phyloP scores from a whole-genome alignment of 2,797 vertebrate species.

The Glossophaga mutica region DNA sequence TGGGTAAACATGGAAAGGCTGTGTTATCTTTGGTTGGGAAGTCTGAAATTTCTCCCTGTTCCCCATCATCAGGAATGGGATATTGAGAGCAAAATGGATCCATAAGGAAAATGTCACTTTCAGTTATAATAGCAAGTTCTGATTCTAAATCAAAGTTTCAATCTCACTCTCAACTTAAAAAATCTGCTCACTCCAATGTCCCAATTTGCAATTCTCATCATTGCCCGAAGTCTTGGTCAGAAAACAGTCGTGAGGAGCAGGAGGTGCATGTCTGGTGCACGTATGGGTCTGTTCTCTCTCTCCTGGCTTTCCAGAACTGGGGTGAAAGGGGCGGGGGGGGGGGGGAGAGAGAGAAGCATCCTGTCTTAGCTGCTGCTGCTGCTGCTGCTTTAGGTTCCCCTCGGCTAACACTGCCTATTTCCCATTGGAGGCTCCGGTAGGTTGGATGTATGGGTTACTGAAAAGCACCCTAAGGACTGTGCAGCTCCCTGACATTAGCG shows the following conservation, averaged over 20 bases:
- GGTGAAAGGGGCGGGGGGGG: not conserved
- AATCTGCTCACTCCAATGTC: not conserved
- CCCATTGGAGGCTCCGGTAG: not conserved
- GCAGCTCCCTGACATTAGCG: not conserved
- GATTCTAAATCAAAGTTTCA: not conserved
- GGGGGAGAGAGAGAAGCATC: not conserved
- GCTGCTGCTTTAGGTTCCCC: not conserved
- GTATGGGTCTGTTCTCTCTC: not conserved
- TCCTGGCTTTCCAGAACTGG: not conserved
- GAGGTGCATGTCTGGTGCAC: not conserved
- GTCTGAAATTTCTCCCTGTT: not conserved
- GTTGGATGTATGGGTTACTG: too few relatives aligned
- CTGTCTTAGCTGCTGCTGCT: not conserved
- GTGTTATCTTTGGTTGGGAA: not conserved
- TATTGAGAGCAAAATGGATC: not conserved
- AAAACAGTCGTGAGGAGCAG: not conserved
- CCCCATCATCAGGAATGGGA: not conserved
- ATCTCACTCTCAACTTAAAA: not conserved
- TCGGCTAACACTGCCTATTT: not conserved
- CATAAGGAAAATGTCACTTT: not conserved
- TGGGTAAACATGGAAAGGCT: not conserved
- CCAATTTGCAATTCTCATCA: not conserved
- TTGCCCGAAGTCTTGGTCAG: not conserved
- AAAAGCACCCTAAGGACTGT: not conserved
- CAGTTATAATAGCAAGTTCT: not conserved